A percentile compares a stretch with the other conserved stretches of the same genome.
phyloP scores from a whole-genome alignment of 2,888 invertebrate species.

The Mactromeris polynyma region DNA sequence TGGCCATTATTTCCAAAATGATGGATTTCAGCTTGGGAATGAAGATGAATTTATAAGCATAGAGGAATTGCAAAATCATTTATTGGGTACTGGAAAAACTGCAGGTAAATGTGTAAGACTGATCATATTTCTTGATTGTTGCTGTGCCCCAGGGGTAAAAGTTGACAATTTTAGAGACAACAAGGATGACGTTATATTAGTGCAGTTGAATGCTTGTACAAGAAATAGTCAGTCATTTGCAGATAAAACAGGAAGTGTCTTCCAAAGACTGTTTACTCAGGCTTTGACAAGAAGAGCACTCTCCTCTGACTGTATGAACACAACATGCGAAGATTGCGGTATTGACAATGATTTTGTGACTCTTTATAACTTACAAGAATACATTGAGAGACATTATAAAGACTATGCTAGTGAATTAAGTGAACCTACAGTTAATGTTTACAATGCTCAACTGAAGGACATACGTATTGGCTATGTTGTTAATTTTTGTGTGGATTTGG shows the following conservation, averaged over 20 bases:
- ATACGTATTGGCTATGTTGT: conserved; percentile 26
- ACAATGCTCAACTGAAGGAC: not conserved
- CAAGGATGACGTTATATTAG: not conserved
- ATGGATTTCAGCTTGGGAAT: not conserved
- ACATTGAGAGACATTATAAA: not conserved
- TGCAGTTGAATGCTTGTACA: conserved; percentile 17
- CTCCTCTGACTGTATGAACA: not conserved
- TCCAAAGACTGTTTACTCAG: conserved; percentile 17
- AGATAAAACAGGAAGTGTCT: not conserved
- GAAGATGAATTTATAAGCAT: not conserved
- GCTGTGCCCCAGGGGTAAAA: not conserved
- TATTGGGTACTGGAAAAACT: not conserved
- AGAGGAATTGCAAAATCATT: not conserved
- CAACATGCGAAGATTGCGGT: not conserved
- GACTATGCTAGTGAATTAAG: not conserved
- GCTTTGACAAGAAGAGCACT: conserved; percentile 18
- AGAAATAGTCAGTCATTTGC: not conserved
- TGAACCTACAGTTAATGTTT: not conserved
- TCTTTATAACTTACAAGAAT: not conserved
- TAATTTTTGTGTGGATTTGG: conserved; percentile 15
- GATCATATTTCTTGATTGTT: conserved; percentile 26
- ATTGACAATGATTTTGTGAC: conserved; percentile 17
- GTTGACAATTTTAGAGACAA: not conserved
- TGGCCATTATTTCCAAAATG: conserved; percentile 1
- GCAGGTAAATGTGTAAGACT: not conserved